phyloP scores from a whole-genome alignment of 2,113 vertebrate species.

The Tichodroma muraria region DNA sequence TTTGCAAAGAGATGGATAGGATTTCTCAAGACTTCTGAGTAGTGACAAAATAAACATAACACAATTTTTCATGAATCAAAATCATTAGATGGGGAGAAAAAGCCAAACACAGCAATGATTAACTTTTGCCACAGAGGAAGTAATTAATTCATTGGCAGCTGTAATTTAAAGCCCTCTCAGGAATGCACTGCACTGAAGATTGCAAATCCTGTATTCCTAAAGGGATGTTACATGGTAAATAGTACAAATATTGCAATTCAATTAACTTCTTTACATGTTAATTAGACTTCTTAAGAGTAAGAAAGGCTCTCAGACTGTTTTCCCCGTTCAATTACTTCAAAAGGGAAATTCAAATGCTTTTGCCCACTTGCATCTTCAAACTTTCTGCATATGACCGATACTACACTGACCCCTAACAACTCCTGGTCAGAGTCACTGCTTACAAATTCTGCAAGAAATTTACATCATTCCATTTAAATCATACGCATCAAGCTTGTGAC shows the following conservation, averaged over 20 bases:
- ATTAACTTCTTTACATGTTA: background rate
- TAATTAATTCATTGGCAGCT: background rate
- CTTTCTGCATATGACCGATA: background rate
- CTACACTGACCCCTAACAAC: background rate
- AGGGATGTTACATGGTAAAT: background rate
- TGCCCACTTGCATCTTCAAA: background rate
- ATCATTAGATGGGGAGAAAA: background rate
- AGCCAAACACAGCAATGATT: background rate
- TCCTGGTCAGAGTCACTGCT: background rate
- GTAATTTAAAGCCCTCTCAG: background rate
- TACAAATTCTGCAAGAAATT: background rate
- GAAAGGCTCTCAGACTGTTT: background rate
- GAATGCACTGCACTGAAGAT: background rate
- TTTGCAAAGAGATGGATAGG: background rate
- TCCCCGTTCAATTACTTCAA: background rate
- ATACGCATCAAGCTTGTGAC: background rate
- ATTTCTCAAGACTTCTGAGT: background rate
- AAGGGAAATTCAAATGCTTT: background rate
- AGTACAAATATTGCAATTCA: background rate
- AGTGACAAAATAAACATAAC: background rate
- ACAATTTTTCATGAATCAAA: background rate
- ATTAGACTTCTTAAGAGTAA: background rate
- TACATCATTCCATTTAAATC: background rate
- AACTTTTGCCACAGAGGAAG: background rate
- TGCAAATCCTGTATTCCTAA: background rate